Evolutionary conservation across 2,888 invertebrate species (phyloP).

Genomic region (Cylloceria caligata): DNA sequence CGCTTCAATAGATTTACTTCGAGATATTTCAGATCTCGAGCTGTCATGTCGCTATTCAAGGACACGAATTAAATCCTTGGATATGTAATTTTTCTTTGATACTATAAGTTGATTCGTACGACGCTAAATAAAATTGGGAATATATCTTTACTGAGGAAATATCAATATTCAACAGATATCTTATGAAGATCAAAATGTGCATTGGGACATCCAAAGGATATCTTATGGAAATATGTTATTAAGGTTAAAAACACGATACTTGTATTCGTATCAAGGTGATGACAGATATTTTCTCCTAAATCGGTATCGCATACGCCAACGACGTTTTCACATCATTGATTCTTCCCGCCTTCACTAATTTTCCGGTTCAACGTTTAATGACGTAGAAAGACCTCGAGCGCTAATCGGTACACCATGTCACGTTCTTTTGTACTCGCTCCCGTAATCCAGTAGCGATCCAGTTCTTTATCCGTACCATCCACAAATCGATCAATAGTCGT

Average conservation of each 20-base stretch:
- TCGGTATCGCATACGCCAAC: constrained; percentile 35
- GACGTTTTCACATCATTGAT: constrained; percentile 30
- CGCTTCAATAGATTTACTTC: no score
- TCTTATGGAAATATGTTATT: neutral
- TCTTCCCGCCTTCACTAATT: constrained; percentile 52
- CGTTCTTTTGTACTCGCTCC: neutral
- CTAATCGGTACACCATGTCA: constrained; percentile 36
- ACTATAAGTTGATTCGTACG: no score
- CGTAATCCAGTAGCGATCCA: constrained; percentile 1
- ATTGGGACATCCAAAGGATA: neutral
- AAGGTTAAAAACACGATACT: neutral
- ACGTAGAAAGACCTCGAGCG: constrained; percentile 25
- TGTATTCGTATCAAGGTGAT: constrained; percentile 17
- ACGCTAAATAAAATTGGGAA: no score
- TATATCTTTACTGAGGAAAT: neutral
- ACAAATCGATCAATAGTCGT: constrained; percentile 46
- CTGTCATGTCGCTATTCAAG: no score
- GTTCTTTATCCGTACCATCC: constrained; percentile 5
- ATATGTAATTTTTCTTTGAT: no score
- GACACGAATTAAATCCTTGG: no score
- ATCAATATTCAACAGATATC: neutral
- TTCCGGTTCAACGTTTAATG: constrained; percentile 60
- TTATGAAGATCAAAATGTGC: neutral
- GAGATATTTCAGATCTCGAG: no score
- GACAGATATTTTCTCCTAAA: constrained; percentile 20